Conservation (phyloP, 2,113 vertebrate genomes). For the Larimichthys crocea region DNA sequence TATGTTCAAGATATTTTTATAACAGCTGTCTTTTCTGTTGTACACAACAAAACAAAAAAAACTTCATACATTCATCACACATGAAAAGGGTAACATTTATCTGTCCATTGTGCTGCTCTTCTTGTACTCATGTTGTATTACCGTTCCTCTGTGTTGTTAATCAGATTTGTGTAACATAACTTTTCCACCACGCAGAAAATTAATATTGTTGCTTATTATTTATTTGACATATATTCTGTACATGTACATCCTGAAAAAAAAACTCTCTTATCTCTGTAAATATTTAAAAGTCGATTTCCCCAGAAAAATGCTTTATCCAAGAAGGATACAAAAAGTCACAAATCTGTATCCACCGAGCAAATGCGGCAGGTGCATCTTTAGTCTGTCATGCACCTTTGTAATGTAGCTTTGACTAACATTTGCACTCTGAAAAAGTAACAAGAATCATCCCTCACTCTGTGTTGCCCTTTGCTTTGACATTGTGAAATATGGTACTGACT, state of each 20-base stretch:
- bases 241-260: conserved; percentile 43
- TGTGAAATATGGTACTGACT: conserved; percentile 43
- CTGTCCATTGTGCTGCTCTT: conserved; percentile 71
- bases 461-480: conserved; percentile 55
- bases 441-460: conserved; percentile 30
- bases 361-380: conserved; percentile 49
- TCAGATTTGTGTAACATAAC: conserved; percentile 71
- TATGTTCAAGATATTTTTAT: conserved; percentile 48
- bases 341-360: conserved; percentile 36
- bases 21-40: conserved; percentile 62
- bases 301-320: conserved; percentile 46
- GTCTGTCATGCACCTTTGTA: conserved; percentile 42
- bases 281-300: conserved; percentile 52
- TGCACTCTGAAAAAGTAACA: conserved; percentile 56
- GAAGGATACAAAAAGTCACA: conserved; percentile 41
- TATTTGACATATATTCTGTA: conserved; percentile 72
- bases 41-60: conserved; percentile 44
- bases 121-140: conserved; percentile 74
- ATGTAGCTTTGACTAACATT: conserved; percentile 67
- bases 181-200: conserved; percentile 60
- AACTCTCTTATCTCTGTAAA: conserved; percentile 74
- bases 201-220: conserved; percentile 64
- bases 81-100: conserved; percentile 47
- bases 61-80: background rate
- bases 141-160: conserved; percentile 72